Evolutionary conservation across 2,888 invertebrate species (phyloP), one percentile per base, ranked within the genome.

Genomic region (Unio delphinus): DNA sequence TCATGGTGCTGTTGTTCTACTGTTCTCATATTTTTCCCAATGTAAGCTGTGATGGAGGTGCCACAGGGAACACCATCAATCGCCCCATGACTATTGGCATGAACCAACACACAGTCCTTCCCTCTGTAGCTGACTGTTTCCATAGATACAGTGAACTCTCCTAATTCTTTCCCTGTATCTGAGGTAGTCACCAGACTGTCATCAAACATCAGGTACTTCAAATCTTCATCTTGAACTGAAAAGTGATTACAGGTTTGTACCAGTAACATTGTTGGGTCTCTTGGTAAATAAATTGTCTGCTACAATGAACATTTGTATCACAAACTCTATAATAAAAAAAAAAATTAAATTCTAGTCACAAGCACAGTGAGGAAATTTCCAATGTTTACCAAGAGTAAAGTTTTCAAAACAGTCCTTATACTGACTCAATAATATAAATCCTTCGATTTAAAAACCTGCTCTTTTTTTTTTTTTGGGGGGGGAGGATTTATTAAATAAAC

Each of bases 1-100:
- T 90, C 90, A 81, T 89, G 89, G 65, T 90, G 89, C 61, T 89
- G 88, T 74, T 90, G 90, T 69, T 90, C 89, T n/a, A 89, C 67
- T 3, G 90, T 90, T 64, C 88, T 85, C 60, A 90, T 81, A 65
- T 83, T 80, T 63, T 81, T 80, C 20, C 86, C 83, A 0, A 90
- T 86, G 73, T 88, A 88, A 17, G 89, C 88, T 55, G 86, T 87
- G 67, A 90, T 87, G 20, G 89, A 88, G 4, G 90, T 90, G 11
- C 90, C 89, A 79, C 90, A 90, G 0, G 89, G 89, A 6, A 90
- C 88, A 34, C 86, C 87, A 73, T 90, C 90, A 20, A 90, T 87
- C 15, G 86, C 82, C 15, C 89, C 90, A 67, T 89, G 86, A 76
- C 90, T 90, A 83, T 88, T 88, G 23, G 89, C 90, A 65, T 89